Conservation (phyloP, 2,113 vertebrate genomes). For the Bombycilla garrulus region DNA sequence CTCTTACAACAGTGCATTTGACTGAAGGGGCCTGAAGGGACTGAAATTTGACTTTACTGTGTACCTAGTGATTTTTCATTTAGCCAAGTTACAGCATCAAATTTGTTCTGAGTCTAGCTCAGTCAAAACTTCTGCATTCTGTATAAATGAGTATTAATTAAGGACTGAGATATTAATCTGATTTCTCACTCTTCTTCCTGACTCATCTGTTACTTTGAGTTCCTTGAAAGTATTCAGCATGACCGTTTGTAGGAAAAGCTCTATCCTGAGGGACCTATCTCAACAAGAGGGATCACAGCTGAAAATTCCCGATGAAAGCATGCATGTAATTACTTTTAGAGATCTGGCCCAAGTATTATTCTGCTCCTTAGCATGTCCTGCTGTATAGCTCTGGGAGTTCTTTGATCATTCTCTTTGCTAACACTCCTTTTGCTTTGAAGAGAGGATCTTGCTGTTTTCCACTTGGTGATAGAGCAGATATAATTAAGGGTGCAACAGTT, state of each 20-base stretch:
- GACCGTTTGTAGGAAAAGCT: not conserved
- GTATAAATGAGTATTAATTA: not conserved
- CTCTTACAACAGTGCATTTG: not conserved
- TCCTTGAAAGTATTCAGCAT: not conserved
- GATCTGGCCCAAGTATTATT: not conserved
- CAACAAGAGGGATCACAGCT: not conserved
- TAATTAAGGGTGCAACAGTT: not conserved
- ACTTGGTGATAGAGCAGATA: not conserved
- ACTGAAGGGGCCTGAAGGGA: not conserved
- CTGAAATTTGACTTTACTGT: not conserved
- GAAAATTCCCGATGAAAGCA: constrained; percentile 1
- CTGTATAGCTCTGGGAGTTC: not conserved
- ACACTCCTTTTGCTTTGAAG: not conserved
- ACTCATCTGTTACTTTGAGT: not conserved
- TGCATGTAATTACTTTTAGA: not conserved
- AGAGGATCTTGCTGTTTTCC: not conserved
- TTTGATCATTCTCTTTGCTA: constrained; percentile 11
- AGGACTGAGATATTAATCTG: not conserved
- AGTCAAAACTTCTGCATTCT: not conserved
- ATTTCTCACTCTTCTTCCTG: not conserved
- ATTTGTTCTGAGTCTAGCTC: not conserved
- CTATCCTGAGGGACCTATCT: not conserved
- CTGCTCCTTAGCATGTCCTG: not conserved
- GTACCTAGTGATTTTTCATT: not conserved
- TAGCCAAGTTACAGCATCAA: not conserved